phyloP scores from a whole-genome alignment of 1,140 invertebrate genomes.

The Drosophila teissieri region DNA sequence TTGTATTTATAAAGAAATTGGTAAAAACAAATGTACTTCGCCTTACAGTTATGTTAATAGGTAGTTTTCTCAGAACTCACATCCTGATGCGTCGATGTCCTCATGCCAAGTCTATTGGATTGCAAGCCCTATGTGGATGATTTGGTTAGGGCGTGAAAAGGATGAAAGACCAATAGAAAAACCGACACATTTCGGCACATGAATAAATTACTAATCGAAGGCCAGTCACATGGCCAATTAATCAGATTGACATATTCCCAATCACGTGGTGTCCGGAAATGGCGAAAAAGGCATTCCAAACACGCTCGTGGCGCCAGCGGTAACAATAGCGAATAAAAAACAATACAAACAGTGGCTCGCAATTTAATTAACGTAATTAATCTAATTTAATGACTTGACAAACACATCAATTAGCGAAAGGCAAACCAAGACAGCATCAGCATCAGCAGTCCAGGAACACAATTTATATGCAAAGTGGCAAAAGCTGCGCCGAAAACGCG shows the following conservation, averaged over 20 bases:
- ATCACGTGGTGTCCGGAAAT: slow-evolving; percentile 10
- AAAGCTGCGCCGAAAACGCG: slow-evolving; percentile 39
- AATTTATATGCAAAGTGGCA: slow-evolving; percentile 79
- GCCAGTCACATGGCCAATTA: slow-evolving; percentile 55
- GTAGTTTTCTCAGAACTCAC: slow-evolving; percentile 46
- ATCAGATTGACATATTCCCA: slow-evolving; percentile 51
- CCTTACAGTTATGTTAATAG: slow-evolving; percentile 21
- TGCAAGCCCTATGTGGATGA: slow-evolving; percentile 13
- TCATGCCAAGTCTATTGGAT: slow-evolving; percentile 30
- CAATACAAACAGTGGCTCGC: slow-evolving; percentile 31
- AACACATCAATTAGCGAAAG: slow-evolving; percentile 81
- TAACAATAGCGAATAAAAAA: slow-evolving; percentile 27
- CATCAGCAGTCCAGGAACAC: slow-evolving; percentile 37
- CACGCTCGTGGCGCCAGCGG: slow-evolving; percentile 19
- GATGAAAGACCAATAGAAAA: slow-evolving; percentile 8
- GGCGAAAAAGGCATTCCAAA: slow-evolving; percentile 13
- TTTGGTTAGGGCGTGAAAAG: not conserved
- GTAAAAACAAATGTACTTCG: not conserved
- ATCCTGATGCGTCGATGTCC: slow-evolving; percentile 33
- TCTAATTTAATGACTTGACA: slow-evolving; percentile 84
- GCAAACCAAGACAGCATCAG: slow-evolving; percentile 18
- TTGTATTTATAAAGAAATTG: not conserved
- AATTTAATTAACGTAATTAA: slow-evolving; percentile 84
- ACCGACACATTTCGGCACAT: slow-evolving; percentile 17
- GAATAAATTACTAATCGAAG: slow-evolving; percentile 45